Percentiles rank a stretch among this genome's conserved stretches.
Conservation (phyloP, 2,888 invertebrate genomes). For the Drosophila putrida region DNA sequence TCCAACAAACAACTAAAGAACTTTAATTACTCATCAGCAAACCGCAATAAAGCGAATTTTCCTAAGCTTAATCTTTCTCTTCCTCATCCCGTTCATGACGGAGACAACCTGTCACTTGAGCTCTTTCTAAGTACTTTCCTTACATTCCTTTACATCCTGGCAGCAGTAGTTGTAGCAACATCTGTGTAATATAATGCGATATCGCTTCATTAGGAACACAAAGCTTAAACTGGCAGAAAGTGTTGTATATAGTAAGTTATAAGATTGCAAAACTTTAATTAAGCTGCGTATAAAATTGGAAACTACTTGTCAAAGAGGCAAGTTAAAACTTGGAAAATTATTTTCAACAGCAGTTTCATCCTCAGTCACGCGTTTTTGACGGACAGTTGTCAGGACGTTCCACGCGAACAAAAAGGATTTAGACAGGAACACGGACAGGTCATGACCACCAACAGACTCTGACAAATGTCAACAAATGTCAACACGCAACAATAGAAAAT, state of each 20-base stretch:
- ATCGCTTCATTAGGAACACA: slow-evolving; percentile 20
- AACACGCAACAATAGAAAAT: slow-evolving; percentile 56
- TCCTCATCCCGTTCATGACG: not conserved
- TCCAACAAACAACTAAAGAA: slow-evolving; percentile 7
- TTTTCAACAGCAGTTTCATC: slow-evolving; percentile 19
- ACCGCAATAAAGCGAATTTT: slow-evolving; percentile 54
- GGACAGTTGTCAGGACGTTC: slow-evolving; percentile 40
- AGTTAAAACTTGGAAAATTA: slow-evolving; percentile 14
- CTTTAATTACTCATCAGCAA: slow-evolving; percentile 34
- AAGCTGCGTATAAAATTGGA: not conserved
- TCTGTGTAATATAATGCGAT: slow-evolving; percentile 39
- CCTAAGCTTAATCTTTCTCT: not conserved
- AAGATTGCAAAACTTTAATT: slow-evolving; percentile 26
- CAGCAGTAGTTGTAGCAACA: slow-evolving; percentile 10
- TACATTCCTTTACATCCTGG: slow-evolving; percentile 16
- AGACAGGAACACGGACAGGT: slow-evolving; percentile 10
- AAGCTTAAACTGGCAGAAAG: slow-evolving; percentile 1
- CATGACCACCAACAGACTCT: slow-evolving; percentile 42
- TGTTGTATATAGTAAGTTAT: slow-evolving; percentile 39
- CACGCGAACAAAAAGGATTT: slow-evolving; percentile 3
- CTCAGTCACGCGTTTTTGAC: slow-evolving; percentile 48
- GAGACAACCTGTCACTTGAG: slow-evolving; percentile 24
- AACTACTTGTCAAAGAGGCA: too few species aligned
- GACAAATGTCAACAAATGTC: slow-evolving; percentile 60
- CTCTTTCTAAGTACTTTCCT: slow-evolving; percentile 20